Evolutionary conservation across 2,113 vertebrate species (phyloP), one percentile per base, ranked within the genome.

Genomic region (Apodemus speciosus): DNA sequence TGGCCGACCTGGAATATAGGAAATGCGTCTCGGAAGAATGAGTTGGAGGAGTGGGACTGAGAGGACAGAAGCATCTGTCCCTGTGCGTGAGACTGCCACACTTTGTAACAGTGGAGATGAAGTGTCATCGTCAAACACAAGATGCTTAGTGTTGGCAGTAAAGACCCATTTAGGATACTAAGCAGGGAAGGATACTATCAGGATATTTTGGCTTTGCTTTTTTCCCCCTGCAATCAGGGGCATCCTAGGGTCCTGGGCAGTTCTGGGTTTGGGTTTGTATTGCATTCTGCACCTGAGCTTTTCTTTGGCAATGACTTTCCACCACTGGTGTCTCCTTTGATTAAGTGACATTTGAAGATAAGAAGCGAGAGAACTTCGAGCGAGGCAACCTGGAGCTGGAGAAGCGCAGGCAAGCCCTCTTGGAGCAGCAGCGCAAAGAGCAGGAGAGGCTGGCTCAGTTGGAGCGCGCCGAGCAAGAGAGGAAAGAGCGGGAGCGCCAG

Each of bases 331-430:
- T 60, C 68, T 92, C 71, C 38, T 69, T 10, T 69, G 64, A 49
- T 0, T 91, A 69, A 99, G 99, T 99, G 91, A 99, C 99, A 0
- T 99, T 99, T 90, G 99, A 99, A 97, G 99, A 99, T 96, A 99
- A 99, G 97, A 99, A 99, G 95, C 98, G 99, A 51, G 99, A 99
- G 97, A 99, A 99, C 96, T 99, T 99, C 72, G 99, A 99, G 96
- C 99, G 99, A 4, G 99, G 99, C 25, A 99, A 99, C 95, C 98
- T 99, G 97, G 99, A 99, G 94, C 96, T 99, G 97, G 99, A 99
- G 97, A 99, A 99, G 93, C 98, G 99, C 3, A 97, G 99, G 2
- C 99, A 99, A 94, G 99, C 99, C 0, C 98, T 99, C 49, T 96
- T 99, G 96, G 99, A 99, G 97, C 99, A 98, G 97, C 99, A 99